Conservation (phyloP, 2,113 vertebrate genomes). For the Pollimyrus isidori region DNA sequence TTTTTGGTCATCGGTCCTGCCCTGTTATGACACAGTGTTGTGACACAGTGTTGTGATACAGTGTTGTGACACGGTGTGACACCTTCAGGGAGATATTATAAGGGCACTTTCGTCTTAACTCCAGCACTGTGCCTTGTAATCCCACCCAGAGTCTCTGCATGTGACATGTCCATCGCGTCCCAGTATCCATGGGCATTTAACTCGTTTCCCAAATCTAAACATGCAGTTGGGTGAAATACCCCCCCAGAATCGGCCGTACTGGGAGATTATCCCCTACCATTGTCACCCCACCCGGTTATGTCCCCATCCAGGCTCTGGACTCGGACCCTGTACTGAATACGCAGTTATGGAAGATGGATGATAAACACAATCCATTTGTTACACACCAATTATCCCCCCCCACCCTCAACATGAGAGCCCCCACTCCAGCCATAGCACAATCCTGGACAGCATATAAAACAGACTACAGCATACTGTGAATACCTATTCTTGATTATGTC, state of each 20-base stretch:
- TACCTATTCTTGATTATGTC: neutral
- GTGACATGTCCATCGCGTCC: neutral
- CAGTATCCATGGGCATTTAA: neutral
- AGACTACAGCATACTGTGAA: neutral
- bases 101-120: neutral
- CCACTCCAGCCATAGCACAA: neutral
- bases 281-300: neutral
- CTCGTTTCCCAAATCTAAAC: neutral
- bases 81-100: neutral
- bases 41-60: neutral
- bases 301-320: neutral
- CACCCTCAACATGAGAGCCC: neutral
- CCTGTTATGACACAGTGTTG: neutral
- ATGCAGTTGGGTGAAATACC: neutral
- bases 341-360: neutral
- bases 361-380: neutral
- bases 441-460: neutral
- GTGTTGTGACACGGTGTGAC: neutral
- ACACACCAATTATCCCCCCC: neutral
- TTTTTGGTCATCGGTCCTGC: neutral
- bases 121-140: neutral
- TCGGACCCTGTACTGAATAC: constrained; percentile 10
- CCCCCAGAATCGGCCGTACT: neutral
- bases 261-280: neutral
- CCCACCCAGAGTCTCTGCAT: neutral